Base-by-base conservation (phyloP, 2,797 vertebrate genomes). In the Acanthurus leucopareius region DNA sequence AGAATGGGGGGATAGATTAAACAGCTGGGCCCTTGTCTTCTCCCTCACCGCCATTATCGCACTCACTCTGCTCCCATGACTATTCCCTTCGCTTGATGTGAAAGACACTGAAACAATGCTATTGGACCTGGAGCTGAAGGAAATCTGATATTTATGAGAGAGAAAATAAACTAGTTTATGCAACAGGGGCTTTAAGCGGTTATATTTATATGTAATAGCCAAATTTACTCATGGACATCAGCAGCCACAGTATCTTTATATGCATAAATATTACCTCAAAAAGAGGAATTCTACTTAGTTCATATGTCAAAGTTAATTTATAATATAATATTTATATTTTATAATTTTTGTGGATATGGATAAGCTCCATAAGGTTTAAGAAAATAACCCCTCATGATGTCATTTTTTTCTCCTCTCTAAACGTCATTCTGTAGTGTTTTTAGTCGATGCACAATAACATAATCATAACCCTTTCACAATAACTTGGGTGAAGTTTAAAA, bases 1-100 rank as follows among this genome's bases (percentile, higher is more conserved):
- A 90, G 72, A 92, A 92, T 86, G 28, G 75, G 52, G 25, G 54
- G 80, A 54, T 63, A 79, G 88, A 91, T 85, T 87, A 91, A 92
- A 90, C 90, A 93, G 86, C 89, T 87, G 90, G 88, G 75, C 72
- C 80, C 61, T 62, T 77, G 79, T 83, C 62, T 48, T 81, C 56
- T 85, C 79, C 80, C 77, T 73, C 47, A 22, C 65, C 54, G 2
- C 48, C 69, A 86, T 86, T 72, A 85, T 89, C 49, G 3, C 38
- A 1, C 74, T 71, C 16, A 5, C 82, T 75, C 54, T 13, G 1
- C 74, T 88, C 86, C 79, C 78, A 17, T 20, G 63, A 76, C 86
- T 64, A 51, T 79, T 86, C 60, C 58, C 56, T 69, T 73, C 15
- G 19, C 77, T 65, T 60, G 71, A 77, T 80, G 75, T 56, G 71